These are phyloP conservation scores for Caenorhabditis sp. DNA, from an alignment of 2,888 invertebrate genomes.

Conservation along the genomic window DNA sequence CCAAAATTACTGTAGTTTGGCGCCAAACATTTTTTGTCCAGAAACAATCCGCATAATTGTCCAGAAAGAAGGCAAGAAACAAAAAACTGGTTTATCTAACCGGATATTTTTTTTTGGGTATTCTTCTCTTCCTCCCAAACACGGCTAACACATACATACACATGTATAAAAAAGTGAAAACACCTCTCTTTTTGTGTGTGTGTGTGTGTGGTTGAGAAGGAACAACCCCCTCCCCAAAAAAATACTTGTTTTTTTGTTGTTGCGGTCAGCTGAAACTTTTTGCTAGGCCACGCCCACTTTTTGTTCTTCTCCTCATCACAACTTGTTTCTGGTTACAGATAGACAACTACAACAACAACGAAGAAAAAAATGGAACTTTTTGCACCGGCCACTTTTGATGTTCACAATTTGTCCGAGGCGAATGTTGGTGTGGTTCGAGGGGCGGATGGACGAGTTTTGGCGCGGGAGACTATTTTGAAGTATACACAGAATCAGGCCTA, in stretches of 20 bases:
- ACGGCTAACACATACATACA: neutral
- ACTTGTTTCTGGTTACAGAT: neutral
- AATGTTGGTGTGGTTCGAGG: slow-evolving; percentile 23
- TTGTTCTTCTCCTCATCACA: neutral
- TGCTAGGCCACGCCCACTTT: neutral
- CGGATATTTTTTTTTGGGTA: neutral
- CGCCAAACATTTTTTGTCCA: too few species aligned
- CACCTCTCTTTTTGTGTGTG: neutral
- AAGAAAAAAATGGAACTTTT: slow-evolving; percentile 21
- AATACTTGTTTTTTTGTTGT: neutral
- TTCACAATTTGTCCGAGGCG: slow-evolving; percentile 24
- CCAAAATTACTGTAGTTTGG: too few species aligned
- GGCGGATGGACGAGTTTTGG: slow-evolving; percentile 51
- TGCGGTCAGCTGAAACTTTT: neutral
- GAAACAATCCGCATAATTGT: too few species aligned
- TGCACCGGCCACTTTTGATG: slow-evolving; percentile 13
- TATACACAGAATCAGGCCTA: slow-evolving; percentile 65
- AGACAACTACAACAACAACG: neutral
- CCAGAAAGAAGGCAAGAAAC: too few species aligned
- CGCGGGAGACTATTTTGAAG: slow-evolving; percentile 61
- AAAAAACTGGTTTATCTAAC: neutral
- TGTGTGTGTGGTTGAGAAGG: too few species aligned
- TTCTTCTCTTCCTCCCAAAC: neutral
- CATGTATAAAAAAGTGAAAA: neutral
- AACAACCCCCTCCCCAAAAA: too few species aligned